phyloP scores from a whole-genome alignment of 2,888 invertebrate genomes.

The Elgonia sp. region DNA sequence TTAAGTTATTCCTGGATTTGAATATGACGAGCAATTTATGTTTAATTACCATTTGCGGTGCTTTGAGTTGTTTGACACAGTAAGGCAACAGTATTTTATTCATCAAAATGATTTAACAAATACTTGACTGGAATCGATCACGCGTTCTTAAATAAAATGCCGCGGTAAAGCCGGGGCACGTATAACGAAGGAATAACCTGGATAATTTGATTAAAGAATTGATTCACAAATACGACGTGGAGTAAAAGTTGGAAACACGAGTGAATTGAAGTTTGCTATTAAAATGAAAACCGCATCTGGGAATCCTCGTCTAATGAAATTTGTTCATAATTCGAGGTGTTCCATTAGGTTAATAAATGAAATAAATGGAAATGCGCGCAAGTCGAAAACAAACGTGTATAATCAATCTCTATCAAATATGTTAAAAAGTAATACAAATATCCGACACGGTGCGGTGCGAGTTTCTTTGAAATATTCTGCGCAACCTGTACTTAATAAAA shows the following conservation, averaged over 20 bases:
- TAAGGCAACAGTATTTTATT: too few species aligned
- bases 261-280: conserved; percentile 41
- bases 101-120: too few species aligned
- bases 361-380: conserved; percentile 41
- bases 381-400: conserved; percentile 47
- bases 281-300: conserved; percentile 24
- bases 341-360: conserved; percentile 59
- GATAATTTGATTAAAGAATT: conserved; percentile 43
- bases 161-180: background rate
- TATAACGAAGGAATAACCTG: conserved; percentile 24
- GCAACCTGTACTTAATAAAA: too few species aligned
- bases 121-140: background rate
- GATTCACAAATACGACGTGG: conserved; percentile 32
- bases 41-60: too few species aligned
- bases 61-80: too few species aligned
- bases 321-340: conserved; percentile 41
- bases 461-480: too few species aligned
- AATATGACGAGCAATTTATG: too few species aligned
- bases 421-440: conserved; percentile 58
- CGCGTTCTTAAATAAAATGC: background rate
- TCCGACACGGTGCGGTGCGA: too few species aligned
- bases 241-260: conserved; percentile 40
- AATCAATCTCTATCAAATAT: conserved; percentile 60
- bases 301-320: conserved; percentile 46
- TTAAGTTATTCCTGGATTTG: too few species aligned